A percentile compares a stretch with the other conserved stretches of the same genome.
phyloP scores from a whole-genome alignment of 1,140 invertebrate species.

The Neodiprion pinetum region DNA sequence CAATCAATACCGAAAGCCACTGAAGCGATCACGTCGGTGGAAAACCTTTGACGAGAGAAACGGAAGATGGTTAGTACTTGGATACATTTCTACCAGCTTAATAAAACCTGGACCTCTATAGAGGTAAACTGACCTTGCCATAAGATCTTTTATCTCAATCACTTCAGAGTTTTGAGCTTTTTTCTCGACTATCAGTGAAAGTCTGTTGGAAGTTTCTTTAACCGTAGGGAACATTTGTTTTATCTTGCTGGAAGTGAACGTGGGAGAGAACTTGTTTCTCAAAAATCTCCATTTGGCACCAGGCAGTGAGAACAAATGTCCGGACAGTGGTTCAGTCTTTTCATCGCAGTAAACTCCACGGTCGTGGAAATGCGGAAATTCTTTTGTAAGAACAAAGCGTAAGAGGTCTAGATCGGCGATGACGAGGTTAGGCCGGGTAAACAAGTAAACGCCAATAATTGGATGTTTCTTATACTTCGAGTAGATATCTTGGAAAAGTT shows the following conservation, averaged over 20 bases:
- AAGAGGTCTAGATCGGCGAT: conserved; percentile 61
- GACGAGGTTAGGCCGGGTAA: conserved; percentile 58
- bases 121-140: conserved; percentile 45
- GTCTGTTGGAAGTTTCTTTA: conserved; percentile 50
- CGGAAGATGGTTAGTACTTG: conserved; percentile 36
- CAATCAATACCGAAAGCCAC: conserved; percentile 66
- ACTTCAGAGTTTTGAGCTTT: conserved; percentile 31
- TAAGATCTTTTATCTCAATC: conserved; percentile 59
- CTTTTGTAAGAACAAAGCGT: conserved; percentile 56
- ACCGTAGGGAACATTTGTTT: conserved; percentile 63
- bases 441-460: conserved; percentile 58
- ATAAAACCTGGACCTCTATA: conserved; percentile 34
- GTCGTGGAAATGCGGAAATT: conserved; percentile 61
- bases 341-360: conserved; percentile 56
- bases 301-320: conserved; percentile 60
- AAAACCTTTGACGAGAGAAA: conserved; percentile 47
- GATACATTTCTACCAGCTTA: conserved; percentile 28
- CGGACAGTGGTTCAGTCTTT: conserved; percentile 61
- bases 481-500: conserved; percentile 31
- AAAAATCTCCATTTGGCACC: conserved; percentile 62
- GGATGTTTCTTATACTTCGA: conserved; percentile 24
- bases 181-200: conserved; percentile 39
- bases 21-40: conserved; percentile 66
- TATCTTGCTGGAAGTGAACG: conserved; percentile 66
- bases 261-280: conserved; percentile 62